Percentiles rank a stretch among this genome's conserved stretches.
Evolutionary conservation across 2,888 invertebrate genomes (phyloP).

Genomic region (Agrochola lychnidis): DNA sequence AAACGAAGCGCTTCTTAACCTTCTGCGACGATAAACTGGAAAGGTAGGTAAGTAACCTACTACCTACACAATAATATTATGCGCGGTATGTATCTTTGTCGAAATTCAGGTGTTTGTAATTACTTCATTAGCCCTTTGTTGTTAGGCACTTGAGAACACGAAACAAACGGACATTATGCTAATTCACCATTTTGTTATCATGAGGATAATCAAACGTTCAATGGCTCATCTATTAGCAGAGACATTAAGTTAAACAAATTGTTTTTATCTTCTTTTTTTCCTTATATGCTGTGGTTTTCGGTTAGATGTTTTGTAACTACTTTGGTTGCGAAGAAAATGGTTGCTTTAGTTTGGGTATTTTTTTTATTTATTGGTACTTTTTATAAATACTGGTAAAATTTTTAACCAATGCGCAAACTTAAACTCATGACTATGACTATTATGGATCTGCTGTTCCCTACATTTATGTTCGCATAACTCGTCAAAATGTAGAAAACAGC

Average conservation of each 20-base stretch:
- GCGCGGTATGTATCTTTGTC: constrained; percentile 16
- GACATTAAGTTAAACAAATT: constrained; percentile 35
- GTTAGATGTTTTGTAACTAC: not conserved
- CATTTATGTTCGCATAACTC: too few species aligned
- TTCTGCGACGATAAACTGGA: not conserved
- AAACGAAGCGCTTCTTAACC: not conserved
- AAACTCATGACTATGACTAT: too few species aligned
- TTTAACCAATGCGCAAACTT: too few species aligned
- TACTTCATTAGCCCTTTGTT: constrained; percentile 73
- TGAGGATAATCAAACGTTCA: constrained; percentile 61
- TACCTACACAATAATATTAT: not conserved
- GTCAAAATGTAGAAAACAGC: too few species aligned
- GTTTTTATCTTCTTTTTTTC: constrained; percentile 14
- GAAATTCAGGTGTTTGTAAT: constrained; percentile 49
- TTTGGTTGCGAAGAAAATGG: not conserved
- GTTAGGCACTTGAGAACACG: constrained; percentile 64
- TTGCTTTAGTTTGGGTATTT: not conserved
- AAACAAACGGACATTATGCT: constrained; percentile 74
- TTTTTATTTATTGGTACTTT: too few species aligned
- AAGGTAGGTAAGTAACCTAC: not conserved
- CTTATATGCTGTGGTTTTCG: not conserved
- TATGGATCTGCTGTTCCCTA: too few species aligned
- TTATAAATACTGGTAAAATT: too few species aligned
- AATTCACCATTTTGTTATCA: constrained; percentile 66
- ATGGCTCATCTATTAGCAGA: constrained; percentile 52